Evolutionary conservation across 2,113 vertebrate species (phyloP).

Genomic region (Thalassarche chlororhynchos): DNA sequence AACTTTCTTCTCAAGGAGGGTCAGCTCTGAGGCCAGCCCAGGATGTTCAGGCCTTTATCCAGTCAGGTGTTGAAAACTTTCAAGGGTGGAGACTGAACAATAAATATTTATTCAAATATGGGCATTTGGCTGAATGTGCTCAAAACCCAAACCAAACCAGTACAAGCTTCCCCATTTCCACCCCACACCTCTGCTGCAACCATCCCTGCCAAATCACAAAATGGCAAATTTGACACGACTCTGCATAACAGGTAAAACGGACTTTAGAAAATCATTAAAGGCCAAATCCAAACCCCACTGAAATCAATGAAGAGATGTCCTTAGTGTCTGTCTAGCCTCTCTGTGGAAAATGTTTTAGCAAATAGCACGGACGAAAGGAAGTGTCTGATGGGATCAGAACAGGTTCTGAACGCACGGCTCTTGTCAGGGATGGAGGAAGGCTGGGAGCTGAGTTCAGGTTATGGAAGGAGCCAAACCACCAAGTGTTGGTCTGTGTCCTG

Average conservation of each 20-base stretch:
- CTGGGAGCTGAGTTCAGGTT: not conserved
- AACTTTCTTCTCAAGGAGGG: not conserved
- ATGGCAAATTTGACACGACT: not conserved
- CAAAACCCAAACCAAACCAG: not conserved
- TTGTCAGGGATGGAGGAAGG: not conserved
- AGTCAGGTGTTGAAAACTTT: not conserved
- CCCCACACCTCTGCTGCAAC: not conserved
- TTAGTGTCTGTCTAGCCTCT: not conserved
- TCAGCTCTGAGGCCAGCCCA: not conserved
- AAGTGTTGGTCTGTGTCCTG: not conserved
- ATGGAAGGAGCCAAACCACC: not conserved
- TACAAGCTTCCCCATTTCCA: not conserved
- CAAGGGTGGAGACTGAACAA: not conserved
- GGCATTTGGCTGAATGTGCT: not conserved
- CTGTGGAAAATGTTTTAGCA: not conserved
- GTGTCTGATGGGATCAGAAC: not conserved
- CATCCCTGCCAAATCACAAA: not conserved
- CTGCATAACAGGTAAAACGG: not conserved
- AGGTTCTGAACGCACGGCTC: not conserved
- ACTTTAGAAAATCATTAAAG: not conserved
- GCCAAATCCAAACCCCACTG: not conserved
- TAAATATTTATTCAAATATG: not conserved
- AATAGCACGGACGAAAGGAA: not conserved
- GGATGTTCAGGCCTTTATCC: not conserved
- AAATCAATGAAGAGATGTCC: not conserved